Evolutionary conservation across 2,888 invertebrate genomes (phyloP), one percentile per base, ranked within the genome.

Genomic region (Yponomeuta sedellus): DNA sequence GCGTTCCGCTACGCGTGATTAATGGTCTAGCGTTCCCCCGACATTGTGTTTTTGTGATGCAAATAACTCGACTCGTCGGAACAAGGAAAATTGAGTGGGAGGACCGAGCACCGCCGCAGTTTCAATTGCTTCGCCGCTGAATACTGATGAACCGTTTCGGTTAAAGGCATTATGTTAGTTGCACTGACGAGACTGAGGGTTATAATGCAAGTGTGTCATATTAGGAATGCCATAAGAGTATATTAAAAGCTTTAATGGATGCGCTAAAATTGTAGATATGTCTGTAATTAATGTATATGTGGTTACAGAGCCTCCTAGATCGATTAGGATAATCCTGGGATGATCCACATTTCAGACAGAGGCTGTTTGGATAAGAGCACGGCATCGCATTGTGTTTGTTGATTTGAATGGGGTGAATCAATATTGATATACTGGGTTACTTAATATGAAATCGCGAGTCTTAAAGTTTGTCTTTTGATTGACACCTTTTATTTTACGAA

Each of bases 21-120:
- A 90, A 90, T 90, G 85, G 86, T 85, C 82, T 78, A 81, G 84
- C 86, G 83, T 83, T 85, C 88, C 85, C 86, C 79, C 86, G 84
- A 89, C 88, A 88, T 88, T 86, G 87, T 88, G 90, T 89, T 90
- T 90, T 90, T 90, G 89, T 90, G 88, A 90, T 90, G 90, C 90
- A 90, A 90, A 90, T 90, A 87, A 88, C 87, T 88, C 83, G 83
- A 86, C 84, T 85, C 85, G 84, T 85, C 88, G 88, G 87, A 88
- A 88, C 88, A 86, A 86, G 88, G 86, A 86, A 86, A 88, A 88
- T 88, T 88, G 86, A 86, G 88, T 85, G 86, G 86, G 86, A 86
- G 87, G 86, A 81, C 84, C 80, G 83, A 83, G 81, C 82, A 80
- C 83, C 80, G 81, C 85, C 88, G 83, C 86, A 88, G 86, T 89